Evolutionary conservation across 2,113 vertebrate genomes (phyloP).

Genomic region (Tetrao urogallus): DNA sequence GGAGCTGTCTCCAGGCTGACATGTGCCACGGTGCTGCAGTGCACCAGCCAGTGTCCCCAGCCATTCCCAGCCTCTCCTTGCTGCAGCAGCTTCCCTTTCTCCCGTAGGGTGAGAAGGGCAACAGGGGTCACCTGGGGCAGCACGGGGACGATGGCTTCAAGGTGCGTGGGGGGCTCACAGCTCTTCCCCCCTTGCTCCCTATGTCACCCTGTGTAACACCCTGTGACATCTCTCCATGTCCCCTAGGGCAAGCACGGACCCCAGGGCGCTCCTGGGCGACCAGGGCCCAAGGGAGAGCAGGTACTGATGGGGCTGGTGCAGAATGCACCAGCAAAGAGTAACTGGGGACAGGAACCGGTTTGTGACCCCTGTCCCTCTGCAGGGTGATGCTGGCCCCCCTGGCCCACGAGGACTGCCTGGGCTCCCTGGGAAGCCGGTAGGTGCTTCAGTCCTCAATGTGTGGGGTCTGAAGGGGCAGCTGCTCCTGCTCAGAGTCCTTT

Average conservation of each 20-base stretch:
- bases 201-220: background rate
- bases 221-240: background rate
- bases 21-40: background rate
- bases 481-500: background rate
- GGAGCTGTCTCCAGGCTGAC: background rate
- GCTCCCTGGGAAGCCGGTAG: conserved; percentile 81
- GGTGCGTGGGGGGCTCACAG: conserved; percentile 63
- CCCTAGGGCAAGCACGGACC: conserved; percentile 81
- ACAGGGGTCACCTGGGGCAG: conserved; percentile 77
- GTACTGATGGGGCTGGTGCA: conserved; percentile 32
- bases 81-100: background rate
- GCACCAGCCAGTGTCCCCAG: background rate
- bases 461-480: background rate
- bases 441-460: background rate
- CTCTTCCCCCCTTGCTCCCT: background rate
- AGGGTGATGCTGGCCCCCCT: conserved; percentile 81
- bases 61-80: background rate
- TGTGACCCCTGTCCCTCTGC: background rate
- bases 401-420: conserved; percentile 79
- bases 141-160: conserved; percentile 81
- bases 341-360: background rate
- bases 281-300: conserved; percentile 83
- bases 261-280: conserved; percentile 73
- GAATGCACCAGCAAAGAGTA: background rate
- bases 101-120: conserved; percentile 85